Conservation (phyloP, 2,888 invertebrate species). For the Plebejus anna region DNA sequence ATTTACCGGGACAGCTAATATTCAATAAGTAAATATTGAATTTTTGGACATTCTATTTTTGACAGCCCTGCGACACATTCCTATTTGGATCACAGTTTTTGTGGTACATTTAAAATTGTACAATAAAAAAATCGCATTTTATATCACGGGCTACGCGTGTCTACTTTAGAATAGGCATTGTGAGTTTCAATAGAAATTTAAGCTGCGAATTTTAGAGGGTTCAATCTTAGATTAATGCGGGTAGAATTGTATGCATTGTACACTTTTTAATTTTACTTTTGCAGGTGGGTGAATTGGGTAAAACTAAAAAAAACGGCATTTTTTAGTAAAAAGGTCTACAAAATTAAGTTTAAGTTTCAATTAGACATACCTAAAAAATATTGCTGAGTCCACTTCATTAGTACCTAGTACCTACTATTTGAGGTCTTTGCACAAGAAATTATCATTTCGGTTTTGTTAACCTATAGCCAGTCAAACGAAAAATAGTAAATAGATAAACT, state of each 20-base stretch:
- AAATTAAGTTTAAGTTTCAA: no score
- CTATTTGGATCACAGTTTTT: slow-evolving; percentile 69
- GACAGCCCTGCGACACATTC: slow-evolving; percentile 37
- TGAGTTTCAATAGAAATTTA: slow-evolving; percentile 47
- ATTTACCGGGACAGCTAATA: no score
- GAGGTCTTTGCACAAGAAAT: no score
- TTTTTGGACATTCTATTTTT: not conserved
- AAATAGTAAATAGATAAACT: no score
- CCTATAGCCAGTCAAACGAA: no score
- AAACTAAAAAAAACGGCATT: not conserved
- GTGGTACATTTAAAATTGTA: slow-evolving; percentile 44
- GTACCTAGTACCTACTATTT: no score
- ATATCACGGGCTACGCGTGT: slow-evolving; percentile 63
- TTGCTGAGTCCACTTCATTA: no score
- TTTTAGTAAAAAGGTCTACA: not conserved
- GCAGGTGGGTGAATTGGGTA: not conserved
- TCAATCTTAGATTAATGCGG: slow-evolving; percentile 43
- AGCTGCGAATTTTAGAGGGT: slow-evolving; percentile 42
- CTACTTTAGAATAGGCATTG: slow-evolving; percentile 52
- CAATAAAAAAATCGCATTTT: slow-evolving; percentile 40
- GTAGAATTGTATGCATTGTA: slow-evolving; percentile 29
- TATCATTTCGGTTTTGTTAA: no score
- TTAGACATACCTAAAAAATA: no score
- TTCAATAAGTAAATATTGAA: no score
- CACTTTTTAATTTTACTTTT: slow-evolving; percentile 33